These are phyloP conservation scores for Heliconius erato DNA, from an alignment of 2,888 invertebrate genomes.

Conservation along the genomic window DNA sequence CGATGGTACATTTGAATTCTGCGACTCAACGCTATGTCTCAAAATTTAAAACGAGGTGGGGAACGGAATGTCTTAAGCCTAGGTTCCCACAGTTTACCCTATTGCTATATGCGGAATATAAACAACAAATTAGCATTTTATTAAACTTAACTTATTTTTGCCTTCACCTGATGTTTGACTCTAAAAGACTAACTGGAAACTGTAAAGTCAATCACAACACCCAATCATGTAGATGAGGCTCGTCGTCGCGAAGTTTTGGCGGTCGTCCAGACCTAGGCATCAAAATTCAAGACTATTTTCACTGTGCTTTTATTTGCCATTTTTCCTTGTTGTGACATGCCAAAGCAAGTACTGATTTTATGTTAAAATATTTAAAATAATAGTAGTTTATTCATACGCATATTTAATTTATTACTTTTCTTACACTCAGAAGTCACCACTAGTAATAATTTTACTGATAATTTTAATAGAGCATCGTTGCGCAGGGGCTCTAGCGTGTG, in stretches of 20 bases:
- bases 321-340: slow-evolving; percentile 1
- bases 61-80: too few relatives aligned
- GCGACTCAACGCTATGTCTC: too few relatives aligned
- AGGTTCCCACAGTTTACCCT: too few relatives aligned
- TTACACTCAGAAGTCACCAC: too few relatives aligned
- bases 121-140: neutral
- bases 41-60: too few relatives aligned
- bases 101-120: too few relatives aligned
- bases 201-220: neutral
- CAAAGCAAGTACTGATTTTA: neutral
- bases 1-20: too few relatives aligned
- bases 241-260: slow-evolving; percentile 15
- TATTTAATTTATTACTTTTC: too few relatives aligned
- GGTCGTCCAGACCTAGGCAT: neutral
- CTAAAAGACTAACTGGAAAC: neutral
- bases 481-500: neutral
- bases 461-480: too few relatives aligned
- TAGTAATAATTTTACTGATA: too few relatives aligned
- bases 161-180: neutral
- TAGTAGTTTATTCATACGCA: too few relatives aligned
- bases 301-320: neutral
- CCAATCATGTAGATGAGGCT: slow-evolving; percentile 13
- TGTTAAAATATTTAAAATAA: too few relatives aligned
- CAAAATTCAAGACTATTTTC: slow-evolving; percentile 8
- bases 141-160: neutral